Base-by-base conservation (phyloP, 1,140 invertebrate species). In the Venustaconcha ellipsiformis region DNA sequence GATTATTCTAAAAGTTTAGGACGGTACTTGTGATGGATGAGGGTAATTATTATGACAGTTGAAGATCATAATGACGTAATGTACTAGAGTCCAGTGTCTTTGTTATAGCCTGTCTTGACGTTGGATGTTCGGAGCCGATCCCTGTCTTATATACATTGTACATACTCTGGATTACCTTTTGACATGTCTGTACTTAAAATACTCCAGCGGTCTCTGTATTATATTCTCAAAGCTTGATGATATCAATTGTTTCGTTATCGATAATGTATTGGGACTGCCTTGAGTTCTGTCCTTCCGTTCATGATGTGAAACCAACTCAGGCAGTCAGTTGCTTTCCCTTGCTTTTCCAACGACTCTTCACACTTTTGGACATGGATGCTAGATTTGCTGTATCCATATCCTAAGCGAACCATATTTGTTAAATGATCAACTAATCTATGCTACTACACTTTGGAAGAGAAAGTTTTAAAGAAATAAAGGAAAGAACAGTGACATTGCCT, bases 111-210 rank as follows among this genome's bases (percentile, higher is more conserved):
- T 55, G 70, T 62, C 66, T 59, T 20, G 72, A 23, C 5, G 71
- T 59, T 30, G 89, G 71, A 70, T 91, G 89, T 5, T 80, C 86
- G 30, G 90, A 62, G 14, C 83, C 79, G 78, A 87, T 88, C 12
- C 84, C 87, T 76, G 90, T 90, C 78, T 91, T 87, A 82, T 90
- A 89, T 64, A 89, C 82, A 78, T 90, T 90, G 74, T 82, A 89
- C 30, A 90, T 85, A n/a, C 68, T 67, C 70, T 69, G 85, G 84
- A 37, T 76, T 74, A 68, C 84, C 57, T 20, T 23, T 66, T 20
- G 89, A 64, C 4, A 8, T 48, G 8, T 48, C 0, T 48, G 37
- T 48, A 11, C 37, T 30, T 48, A 48, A 48, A 48, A 48, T 48
- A 48, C 37, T 30, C n/a, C 30, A 57, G 48, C 59, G 57, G n/a